Base-by-base conservation (phyloP, 2,113 vertebrate genomes). In the Pagrus major region DNA sequence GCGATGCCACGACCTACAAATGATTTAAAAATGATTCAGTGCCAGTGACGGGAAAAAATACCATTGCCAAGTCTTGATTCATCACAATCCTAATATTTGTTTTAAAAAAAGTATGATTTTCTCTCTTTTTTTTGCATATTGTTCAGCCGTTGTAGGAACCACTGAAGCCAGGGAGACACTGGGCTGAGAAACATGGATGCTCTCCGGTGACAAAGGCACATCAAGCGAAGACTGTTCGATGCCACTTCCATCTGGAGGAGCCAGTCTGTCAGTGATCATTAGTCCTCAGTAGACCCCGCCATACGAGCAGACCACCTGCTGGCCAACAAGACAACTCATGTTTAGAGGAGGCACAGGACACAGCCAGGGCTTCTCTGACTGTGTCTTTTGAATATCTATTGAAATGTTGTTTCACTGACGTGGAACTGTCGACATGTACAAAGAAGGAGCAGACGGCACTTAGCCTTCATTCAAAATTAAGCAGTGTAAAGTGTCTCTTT, bases 171-270 rank as follows among this genome's bases (percentile, higher is more conserved):
- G 18, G 27, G 29, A 70, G 55, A 56, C 9, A 20, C 6, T 35
- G 39, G 29, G 31, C 39, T 46, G 23, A 75, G 25, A 49, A 69
- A 35, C 25, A 75, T 42, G 21, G 59, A 78, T 47, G 49, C 80
- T n/a, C 29, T 63, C 5, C 27, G 20, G 75, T 69, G 35, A 65
- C 18, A 8, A 35, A 80, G 39, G 56, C 51, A 69, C 75, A 81
- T 76, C 41, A 66, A 59, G 59, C 42, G 10, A 54, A 29, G 71
- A 49, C 56, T 72, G 76, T 80, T 73, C 23, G 77, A 81, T 58
- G 59, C 86, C 73, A 70, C 66, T 64, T 88, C 87, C 89, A 88
- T 90, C 81, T 89, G 88, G 86, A 86, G 70, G 71, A 72, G 83
- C 64, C 87, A 81, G 81, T 49, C 87, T 81, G 79, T 86, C 70